These are phyloP conservation scores for Papilio glaucus DNA, from an alignment of 1,140 invertebrate genomes.

Conservation along the genomic window DNA sequence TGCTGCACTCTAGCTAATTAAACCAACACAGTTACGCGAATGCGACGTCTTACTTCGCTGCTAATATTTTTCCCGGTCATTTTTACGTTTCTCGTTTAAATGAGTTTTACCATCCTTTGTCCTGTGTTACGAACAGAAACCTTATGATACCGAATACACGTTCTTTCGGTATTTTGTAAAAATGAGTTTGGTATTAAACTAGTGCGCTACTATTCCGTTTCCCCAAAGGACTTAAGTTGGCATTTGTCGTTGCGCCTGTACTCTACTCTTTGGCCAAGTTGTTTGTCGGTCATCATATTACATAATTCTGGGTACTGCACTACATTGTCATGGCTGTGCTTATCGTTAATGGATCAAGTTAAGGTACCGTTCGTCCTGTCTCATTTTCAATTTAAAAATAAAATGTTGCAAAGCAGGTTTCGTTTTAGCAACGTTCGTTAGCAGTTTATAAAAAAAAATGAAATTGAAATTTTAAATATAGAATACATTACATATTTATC, in stretches of 20 bases:
- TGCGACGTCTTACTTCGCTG: slow-evolving; percentile 20
- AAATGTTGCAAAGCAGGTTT: too few relatives aligned
- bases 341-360: slow-evolving; percentile 6
- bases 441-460: too few relatives aligned
- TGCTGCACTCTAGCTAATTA: slow-evolving; percentile 19
- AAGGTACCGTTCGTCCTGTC: not conserved
- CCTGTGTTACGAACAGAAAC: too few relatives aligned
- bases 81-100: not conserved
- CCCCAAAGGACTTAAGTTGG: too few relatives aligned
- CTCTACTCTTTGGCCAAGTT: not conserved
- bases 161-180: too few relatives aligned
- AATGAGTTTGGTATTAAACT: too few relatives aligned
- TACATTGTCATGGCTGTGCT: not conserved
- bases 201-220: too few relatives aligned
- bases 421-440: not conserved
- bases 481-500: too few relatives aligned
- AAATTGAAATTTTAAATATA: too few relatives aligned
- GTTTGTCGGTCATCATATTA: slow-evolving; percentile 6
- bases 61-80: slow-evolving; percentile 11
- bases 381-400: not conserved
- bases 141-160: too few relatives aligned
- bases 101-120: too few relatives aligned
- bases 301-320: not conserved
- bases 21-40: slow-evolving; percentile 15
- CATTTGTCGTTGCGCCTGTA: too few relatives aligned